These are phyloP conservation scores for Tenebrosternarchus preto DNA, from an alignment of 2,113 vertebrate species.

Conservation along the genomic window DNA sequence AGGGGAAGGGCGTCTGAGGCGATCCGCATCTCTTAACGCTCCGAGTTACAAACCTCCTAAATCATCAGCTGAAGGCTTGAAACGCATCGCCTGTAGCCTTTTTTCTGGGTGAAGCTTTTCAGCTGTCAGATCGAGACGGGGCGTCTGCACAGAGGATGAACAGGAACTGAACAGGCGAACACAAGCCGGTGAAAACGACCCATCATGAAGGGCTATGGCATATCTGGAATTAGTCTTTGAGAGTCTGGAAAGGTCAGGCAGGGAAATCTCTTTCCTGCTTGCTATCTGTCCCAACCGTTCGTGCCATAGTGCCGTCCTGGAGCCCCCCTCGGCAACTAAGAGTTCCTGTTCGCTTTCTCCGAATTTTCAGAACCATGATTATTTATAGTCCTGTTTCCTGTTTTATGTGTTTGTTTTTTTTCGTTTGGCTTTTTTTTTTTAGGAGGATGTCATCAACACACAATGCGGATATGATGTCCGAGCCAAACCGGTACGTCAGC, in stretches of 20 bases:
- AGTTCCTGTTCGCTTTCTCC: neutral
- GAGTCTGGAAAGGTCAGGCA: neutral
- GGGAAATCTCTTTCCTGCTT: neutral
- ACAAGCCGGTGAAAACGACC: neutral
- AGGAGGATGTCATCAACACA: constrained; percentile 98
- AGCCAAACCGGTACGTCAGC: constrained; percentile 84
- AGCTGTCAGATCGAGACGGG: neutral
- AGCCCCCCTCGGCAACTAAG: neutral
- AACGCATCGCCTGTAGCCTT: neutral
- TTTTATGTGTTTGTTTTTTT: constrained; percentile 17
- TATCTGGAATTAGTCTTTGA: neutral
- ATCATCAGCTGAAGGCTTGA: constrained; percentile 1
- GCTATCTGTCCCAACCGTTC: neutral
- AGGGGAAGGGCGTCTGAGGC: neutral
- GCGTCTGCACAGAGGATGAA: neutral
- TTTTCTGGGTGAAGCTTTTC: neutral
- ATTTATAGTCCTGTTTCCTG: constrained; percentile 25
- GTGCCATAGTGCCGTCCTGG: neutral
- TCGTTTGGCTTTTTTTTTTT: constrained; percentile 27
- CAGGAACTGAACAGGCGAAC: neutral
- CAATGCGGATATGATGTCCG: constrained; percentile 97
- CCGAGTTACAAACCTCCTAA: constrained; percentile 17
- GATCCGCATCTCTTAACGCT: neutral
- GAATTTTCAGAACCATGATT: neutral
- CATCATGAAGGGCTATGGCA: neutral